Base-by-base conservation (phyloP, 2,797 vertebrate species). In the Enteromius afrohamiltoni region DNA sequence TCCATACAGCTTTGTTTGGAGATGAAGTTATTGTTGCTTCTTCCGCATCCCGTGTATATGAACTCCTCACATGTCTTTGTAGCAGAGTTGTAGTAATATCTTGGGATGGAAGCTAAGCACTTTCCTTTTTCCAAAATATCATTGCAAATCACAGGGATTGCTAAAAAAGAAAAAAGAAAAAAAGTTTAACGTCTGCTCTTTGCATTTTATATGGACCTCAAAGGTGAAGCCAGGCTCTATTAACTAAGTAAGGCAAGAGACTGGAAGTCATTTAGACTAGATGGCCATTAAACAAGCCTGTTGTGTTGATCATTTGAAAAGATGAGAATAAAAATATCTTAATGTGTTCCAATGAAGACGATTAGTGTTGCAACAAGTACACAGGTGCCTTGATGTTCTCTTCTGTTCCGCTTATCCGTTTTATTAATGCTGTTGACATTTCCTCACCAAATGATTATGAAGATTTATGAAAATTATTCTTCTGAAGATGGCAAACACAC, bases 21-120 rank as follows among this genome's bases (percentile, higher is more conserved):
- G 76, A 94, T 87, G 0, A 99, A 99, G 91, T 99, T 99, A 91
- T 99, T 99, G 87, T 92, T 93, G 89, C 96, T 98, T 53, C 97
- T 97, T 4, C 97, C 97, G 4, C 98, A 99, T 84, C 97, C 97
- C 0, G 95, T 94, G 16, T 98, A 99, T 29, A 69, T 86, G 79
- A 99, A 99, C 90, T 95, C 86, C 85, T 96, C 93, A 40, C 98
- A 99, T 34, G 77, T 92, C 85, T 92, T 95, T 82, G 89, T 92
- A 83, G 89, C 91, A 13, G 45, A 1, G 77, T 97, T 96, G 90
- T 95, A 99, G 91, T 97, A 97, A 90, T 94, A 99, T 2, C 98
- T 96, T 10, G 93, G 89, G 31, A 97, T 94, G 62, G 96, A 95
- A 40, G 96, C 96, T 2, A 94, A 95, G 60, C 98, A 99, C 1